These are phyloP conservation scores for Vulpes lagopus DNA, from an alignment of 2,113 vertebrate species.

Conservation along the genomic window DNA sequence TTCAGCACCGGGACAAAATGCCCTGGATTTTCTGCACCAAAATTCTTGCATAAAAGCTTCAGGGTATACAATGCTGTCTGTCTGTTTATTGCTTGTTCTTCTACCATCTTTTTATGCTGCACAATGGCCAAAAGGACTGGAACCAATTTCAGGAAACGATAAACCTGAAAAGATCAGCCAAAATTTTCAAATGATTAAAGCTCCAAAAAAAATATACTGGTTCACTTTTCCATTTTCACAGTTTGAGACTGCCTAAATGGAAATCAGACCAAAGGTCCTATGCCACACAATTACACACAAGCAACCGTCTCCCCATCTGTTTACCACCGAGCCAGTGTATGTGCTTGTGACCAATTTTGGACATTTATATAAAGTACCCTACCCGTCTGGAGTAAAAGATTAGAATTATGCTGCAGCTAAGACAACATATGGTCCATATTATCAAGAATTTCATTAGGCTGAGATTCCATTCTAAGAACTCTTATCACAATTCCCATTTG, in stretches of 20 bases:
- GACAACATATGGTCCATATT: fast-evolving
- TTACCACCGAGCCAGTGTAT: not conserved
- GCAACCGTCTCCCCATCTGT: not conserved
- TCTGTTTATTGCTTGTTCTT: constrained; percentile 94
- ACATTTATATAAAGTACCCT: not conserved
- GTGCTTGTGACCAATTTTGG: not conserved
- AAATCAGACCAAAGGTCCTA: not conserved
- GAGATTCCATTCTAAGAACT: not conserved
- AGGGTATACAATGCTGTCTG: constrained; percentile 97
- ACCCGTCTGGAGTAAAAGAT: not conserved
- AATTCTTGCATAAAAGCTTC: constrained; percentile 95
- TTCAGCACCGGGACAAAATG: constrained; percentile 91
- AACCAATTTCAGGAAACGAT: constrained; percentile 90
- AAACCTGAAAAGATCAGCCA: constrained; percentile 86
- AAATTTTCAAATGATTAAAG: not conserved
- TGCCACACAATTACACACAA: not conserved
- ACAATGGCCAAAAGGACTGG: constrained; percentile 91
- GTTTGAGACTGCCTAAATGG: not conserved
- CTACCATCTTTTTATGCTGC: constrained; percentile 85
- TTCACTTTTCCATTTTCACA: too few relatives aligned
- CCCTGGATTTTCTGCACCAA: constrained; percentile 89
- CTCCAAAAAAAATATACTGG: not conserved
- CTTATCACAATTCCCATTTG: not conserved
- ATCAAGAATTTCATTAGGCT: not conserved
- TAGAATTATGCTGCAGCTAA: not conserved